A percentile compares a stretch with the other conserved stretches of the same genome.
Evolutionary conservation across 2,797 vertebrate species (phyloP).

Genomic region (Amniataba percoides): DNA sequence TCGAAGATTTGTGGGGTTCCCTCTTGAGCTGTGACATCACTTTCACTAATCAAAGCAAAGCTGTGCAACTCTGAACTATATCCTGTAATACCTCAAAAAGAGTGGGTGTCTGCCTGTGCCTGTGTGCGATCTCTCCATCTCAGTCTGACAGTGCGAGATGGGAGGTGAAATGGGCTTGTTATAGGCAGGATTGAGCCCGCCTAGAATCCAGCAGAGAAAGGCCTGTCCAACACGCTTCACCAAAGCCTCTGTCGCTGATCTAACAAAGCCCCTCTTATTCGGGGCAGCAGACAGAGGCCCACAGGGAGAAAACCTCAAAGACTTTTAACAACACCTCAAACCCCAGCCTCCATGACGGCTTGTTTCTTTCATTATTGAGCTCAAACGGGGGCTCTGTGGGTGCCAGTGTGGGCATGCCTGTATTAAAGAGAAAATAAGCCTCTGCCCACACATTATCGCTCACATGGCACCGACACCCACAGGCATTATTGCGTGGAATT

Average conservation of each 20-base stretch:
- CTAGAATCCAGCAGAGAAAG: conserved; percentile 70
- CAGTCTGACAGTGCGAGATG: conserved; percentile 48
- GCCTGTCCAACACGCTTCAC: conserved; percentile 75
- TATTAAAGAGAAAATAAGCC: conserved; percentile 84
- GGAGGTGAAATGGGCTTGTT: conserved; percentile 57
- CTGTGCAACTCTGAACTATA: conserved; percentile 18
- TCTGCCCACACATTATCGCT: conserved; percentile 84
- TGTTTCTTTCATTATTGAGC: conserved; percentile 82
- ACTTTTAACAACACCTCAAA: conserved; percentile 86
- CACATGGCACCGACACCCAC: conserved; percentile 82
- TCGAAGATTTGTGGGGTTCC: conserved; percentile 45
- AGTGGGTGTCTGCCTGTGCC: conserved; percentile 23
- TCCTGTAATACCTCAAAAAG: conserved; percentile 41
- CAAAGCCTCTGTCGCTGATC: conserved; percentile 76
- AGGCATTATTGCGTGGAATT: conserved; percentile 82
- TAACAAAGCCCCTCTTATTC: conserved; percentile 84
- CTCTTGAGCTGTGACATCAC: conserved; percentile 64
- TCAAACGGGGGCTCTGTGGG: conserved; percentile 80
- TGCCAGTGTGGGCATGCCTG: conserved; percentile 81
- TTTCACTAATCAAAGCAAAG: conserved; percentile 50
- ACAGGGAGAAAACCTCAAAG: conserved; percentile 83
- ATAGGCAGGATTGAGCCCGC: conserved; percentile 51
- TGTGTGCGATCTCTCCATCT: conserved; percentile 42
- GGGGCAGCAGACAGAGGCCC: conserved; percentile 80
- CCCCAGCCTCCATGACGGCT: conserved; percentile 78